These are phyloP conservation scores for Bimastos eiseni DNA, from an alignment of 2,888 invertebrate species.

Conservation along the genomic window DNA sequence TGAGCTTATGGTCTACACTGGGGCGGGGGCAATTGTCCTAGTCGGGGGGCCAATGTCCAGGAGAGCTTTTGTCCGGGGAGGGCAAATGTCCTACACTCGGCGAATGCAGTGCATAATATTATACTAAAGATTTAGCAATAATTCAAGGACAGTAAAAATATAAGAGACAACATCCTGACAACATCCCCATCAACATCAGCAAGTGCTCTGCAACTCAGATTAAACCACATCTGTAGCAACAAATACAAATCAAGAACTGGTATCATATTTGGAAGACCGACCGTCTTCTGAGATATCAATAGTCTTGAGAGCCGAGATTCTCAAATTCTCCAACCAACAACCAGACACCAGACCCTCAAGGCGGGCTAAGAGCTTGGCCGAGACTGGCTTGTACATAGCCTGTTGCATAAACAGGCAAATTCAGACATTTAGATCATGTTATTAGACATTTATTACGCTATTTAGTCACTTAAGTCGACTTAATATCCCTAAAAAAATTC, in stretches of 20 bases:
- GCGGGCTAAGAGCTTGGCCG: neutral
- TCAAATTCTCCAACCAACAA: neutral
- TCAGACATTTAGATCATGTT: neutral
- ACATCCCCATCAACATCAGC: neutral
- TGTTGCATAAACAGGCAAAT: constrained; percentile 3
- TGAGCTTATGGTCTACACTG: no score
- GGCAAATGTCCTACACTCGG: no score
- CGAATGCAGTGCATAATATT: no score
- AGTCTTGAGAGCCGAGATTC: constrained; percentile 20
- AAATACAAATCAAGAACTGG: neutral
- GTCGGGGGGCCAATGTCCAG: no score
- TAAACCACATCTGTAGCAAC: neutral
- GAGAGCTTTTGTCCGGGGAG: no score
- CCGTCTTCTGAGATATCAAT: neutral
- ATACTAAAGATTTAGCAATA: no score
- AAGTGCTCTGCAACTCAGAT: neutral
- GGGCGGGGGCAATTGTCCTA: no score
- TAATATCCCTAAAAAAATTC: no score
- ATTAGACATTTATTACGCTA: no score
- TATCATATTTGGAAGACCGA: neutral
- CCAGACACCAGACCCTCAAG: neutral
- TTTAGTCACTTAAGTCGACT: no score
- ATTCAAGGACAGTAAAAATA: no score
- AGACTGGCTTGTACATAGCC: neutral
- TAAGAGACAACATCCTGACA: no score